phyloP scores from a whole-genome alignment of 2,888 invertebrate genomes.

The Orgyia antiqua region DNA sequence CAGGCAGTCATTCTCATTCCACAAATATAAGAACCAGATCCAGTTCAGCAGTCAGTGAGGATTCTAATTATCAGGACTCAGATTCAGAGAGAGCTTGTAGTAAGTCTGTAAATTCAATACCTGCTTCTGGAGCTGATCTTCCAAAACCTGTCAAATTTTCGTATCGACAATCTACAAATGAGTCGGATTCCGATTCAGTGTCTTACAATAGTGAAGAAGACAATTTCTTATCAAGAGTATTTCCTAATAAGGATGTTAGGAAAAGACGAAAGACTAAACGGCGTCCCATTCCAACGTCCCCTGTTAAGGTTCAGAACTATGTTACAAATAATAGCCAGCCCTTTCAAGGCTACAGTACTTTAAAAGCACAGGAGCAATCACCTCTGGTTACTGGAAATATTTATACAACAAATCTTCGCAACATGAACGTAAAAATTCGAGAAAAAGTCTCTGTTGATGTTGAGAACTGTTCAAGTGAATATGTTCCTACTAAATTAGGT shows the following conservation, averaged over 20 bases:
- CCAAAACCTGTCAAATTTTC: slow-evolving; percentile 19
- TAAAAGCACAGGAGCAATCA: slow-evolving; percentile 45
- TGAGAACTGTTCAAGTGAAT: slow-evolving; percentile 62
- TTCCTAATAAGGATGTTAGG: slow-evolving; percentile 38
- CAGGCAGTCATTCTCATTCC: slow-evolving; percentile 42
- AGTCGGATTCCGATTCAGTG: slow-evolving; percentile 58
- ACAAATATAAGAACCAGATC: slow-evolving; percentile 43
- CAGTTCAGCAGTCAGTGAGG: slow-evolving; percentile 54
- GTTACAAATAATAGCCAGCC: slow-evolving; percentile 26
- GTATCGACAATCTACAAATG: slow-evolving; percentile 34
- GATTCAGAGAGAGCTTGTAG: slow-evolving; percentile 39
- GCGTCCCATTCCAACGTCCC: slow-evolving; percentile 20
- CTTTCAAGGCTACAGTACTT: slow-evolving; percentile 57
- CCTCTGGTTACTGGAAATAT: slow-evolving; percentile 63
- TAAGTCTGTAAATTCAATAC: slow-evolving; percentile 28
- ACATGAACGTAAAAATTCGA: slow-evolving; percentile 48
- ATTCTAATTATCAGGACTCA: slow-evolving; percentile 54
- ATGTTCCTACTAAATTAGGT: slow-evolving; percentile 67
- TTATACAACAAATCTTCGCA: slow-evolving; percentile 55
- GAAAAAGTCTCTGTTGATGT: slow-evolving; percentile 34
- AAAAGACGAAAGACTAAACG: slow-evolving; percentile 52
- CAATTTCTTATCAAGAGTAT: slow-evolving; percentile 62
- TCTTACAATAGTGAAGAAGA: slow-evolving; percentile 64
- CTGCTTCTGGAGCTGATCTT: slow-evolving; percentile 8
- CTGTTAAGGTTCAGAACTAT: slow-evolving; percentile 30